These are phyloP conservation scores for Sebastiscus tertius DNA, from an alignment of 2,797 vertebrate species.

Conservation along the genomic window DNA sequence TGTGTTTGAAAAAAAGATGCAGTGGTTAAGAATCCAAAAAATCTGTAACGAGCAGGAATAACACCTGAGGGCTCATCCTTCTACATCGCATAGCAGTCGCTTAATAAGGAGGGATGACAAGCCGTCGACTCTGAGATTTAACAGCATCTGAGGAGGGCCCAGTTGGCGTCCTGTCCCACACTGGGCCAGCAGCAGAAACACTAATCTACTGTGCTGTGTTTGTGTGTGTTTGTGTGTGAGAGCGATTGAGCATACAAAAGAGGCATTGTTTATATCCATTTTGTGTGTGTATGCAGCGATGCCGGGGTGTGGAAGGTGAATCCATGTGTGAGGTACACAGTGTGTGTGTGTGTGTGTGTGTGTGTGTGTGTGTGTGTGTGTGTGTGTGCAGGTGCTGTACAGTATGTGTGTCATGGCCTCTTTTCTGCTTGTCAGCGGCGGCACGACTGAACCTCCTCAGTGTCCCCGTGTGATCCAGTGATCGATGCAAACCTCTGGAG, in stretches of 20 bases:
- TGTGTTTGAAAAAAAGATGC: neutral
- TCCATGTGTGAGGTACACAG: slow-evolving; percentile 4
- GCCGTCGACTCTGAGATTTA: slow-evolving; percentile 43
- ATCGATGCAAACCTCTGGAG: slow-evolving; percentile 71
- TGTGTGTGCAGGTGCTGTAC: slow-evolving; percentile 21
- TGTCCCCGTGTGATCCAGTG: slow-evolving; percentile 71
- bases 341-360: slow-evolving; percentile 15
- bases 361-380: slow-evolving; percentile 11
- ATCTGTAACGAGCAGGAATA: slow-evolving; percentile 20
- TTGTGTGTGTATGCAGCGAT: slow-evolving; percentile 15
- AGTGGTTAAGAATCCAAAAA: neutral
- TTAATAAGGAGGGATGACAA: slow-evolving; percentile 45
- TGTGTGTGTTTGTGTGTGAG: slow-evolving; percentile 15
- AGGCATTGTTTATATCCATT: slow-evolving; percentile 24
- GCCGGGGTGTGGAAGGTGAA: slow-evolving; percentile 21
- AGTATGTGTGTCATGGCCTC: slow-evolving; percentile 31
- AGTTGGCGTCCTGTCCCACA: slow-evolving; percentile 60
- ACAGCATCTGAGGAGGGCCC: slow-evolving; percentile 45
- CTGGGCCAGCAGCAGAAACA: slow-evolving; percentile 53
- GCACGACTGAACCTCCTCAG: slow-evolving; percentile 54
- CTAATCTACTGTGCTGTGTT: slow-evolving; percentile 37
- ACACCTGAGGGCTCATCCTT: slow-evolving; percentile 5
- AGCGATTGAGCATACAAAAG: slow-evolving; percentile 13
- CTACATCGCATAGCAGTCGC: slow-evolving; percentile 26
- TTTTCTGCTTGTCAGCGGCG: slow-evolving; percentile 41